These are phyloP conservation scores for Beaufortia kweichowensis DNA, from an alignment of 2,113 vertebrate species.

Conservation along the genomic window DNA sequence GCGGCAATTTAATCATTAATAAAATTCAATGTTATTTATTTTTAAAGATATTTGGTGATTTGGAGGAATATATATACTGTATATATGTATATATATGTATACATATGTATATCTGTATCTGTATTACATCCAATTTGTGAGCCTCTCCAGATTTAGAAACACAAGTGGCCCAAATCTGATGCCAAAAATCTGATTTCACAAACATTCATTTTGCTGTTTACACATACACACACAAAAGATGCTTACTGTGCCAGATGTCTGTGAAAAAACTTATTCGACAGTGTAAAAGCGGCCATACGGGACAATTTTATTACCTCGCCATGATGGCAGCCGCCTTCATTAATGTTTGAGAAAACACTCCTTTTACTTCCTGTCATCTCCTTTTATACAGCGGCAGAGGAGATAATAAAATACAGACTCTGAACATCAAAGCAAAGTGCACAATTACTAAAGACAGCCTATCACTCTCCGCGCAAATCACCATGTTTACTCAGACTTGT, in stretches of 20 bases:
- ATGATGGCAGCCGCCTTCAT: slow-evolving; percentile 23
- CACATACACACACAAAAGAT: slow-evolving; percentile 11
- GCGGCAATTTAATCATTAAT: too few relatives aligned
- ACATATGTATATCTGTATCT: too few relatives aligned
- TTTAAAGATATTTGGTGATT: too few relatives aligned
- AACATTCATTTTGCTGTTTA: not conserved
- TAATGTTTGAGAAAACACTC: slow-evolving; percentile 45
- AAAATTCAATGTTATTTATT: too few relatives aligned
- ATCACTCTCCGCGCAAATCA: slow-evolving; percentile 41
- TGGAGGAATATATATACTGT: too few relatives aligned
- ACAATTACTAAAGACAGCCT: slow-evolving; percentile 47
- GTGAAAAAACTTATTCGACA: not conserved
- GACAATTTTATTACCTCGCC: slow-evolving; percentile 19
- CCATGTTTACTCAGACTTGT: slow-evolving; percentile 40
- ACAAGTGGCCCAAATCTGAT: too few relatives aligned
- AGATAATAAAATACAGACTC: slow-evolving; percentile 31
- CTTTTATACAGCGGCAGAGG: slow-evolving; percentile 16
- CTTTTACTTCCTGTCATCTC: slow-evolving; percentile 40
- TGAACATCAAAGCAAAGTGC: slow-evolving; percentile 36
- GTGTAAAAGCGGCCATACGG: slow-evolving; percentile 2
- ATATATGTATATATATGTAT: too few relatives aligned
- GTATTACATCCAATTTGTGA: too few relatives aligned
- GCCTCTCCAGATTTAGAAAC: too few relatives aligned
- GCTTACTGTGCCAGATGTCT: slow-evolving; percentile 22
- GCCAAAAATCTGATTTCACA: not conserved